Evolutionary conservation across 1,140 invertebrate genomes (phyloP).

Genomic region (Pogonognathellus flavescens): DNA sequence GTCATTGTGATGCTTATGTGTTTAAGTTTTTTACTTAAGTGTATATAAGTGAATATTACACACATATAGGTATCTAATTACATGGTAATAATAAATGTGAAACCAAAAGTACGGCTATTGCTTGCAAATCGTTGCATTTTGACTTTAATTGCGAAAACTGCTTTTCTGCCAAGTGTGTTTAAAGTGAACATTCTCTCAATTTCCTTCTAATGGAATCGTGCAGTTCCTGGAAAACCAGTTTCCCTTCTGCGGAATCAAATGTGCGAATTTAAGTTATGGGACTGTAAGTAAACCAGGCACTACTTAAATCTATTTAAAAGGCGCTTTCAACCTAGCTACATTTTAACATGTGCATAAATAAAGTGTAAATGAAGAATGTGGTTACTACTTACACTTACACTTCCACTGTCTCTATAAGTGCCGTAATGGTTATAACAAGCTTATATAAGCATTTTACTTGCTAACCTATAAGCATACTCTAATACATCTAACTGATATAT

Average conservation of each 20-base stretch:
- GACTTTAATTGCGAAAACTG: too few relatives aligned
- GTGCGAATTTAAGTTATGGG: conserved; percentile 41
- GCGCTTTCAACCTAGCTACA: background rate
- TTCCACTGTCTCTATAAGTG: too few relatives aligned
- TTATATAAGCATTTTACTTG: too few relatives aligned
- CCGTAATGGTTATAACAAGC: too few relatives aligned
- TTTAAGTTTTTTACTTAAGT: background rate
- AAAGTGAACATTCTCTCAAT: background rate
- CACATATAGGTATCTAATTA: too few relatives aligned
- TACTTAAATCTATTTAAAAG: background rate
- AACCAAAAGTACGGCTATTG: too few relatives aligned
- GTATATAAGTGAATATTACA: background rate
- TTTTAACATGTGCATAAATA: background rate
- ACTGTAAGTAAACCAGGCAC: conserved; percentile 14
- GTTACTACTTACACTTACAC: too few relatives aligned
- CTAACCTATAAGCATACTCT: too few relatives aligned
- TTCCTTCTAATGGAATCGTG: conserved; percentile 29
- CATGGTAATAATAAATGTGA: too few relatives aligned
- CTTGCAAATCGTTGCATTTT: too few relatives aligned
- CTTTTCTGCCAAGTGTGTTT: too few relatives aligned
- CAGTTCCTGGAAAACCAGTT: conserved; percentile 12
- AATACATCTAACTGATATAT: too few relatives aligned
- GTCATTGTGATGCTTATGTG: background rate
- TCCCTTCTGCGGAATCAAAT: conserved; percentile 21
- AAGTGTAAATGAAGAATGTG: background rate